Evolutionary conservation across 2,113 vertebrate species (phyloP), one percentile per base, ranked within the genome.

Genomic region (Pelodiscus sinensis): DNA sequence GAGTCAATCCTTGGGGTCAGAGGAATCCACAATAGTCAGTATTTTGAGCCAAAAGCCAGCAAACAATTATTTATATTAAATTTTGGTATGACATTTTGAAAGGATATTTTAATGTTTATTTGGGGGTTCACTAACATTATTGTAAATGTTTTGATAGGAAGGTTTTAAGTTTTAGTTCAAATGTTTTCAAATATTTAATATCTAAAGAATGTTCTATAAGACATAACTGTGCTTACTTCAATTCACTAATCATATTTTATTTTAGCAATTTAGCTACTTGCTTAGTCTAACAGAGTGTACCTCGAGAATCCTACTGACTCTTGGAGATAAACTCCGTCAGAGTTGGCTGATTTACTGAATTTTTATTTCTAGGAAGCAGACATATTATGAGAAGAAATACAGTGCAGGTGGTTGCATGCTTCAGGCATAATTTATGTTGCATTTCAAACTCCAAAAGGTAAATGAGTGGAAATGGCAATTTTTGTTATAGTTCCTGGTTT

Each of bases 271-370:
- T 98, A 98, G 98, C 98, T 86, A 95, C 94, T 96, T 93, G 96
- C 98, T 98, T 98, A 98, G 97, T 98, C 93, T 98, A 97, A 98
- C 98, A 98, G 91, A 97, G 95, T 97, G 96, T 97, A 97, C 96
- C 97, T 93, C 96, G 97, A 97, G 93, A 98, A 97, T 97, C 95
- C 94, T 96, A 97, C 96, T 98, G 98, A 98, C 97, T 98, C 97
- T 98, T 96, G 95, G 98, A 98, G 98, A 99, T 99, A 98, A 98
- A 97, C 97, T 98, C 97, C 98, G 98, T 98, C 98, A 98, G 98
- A 98, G 98, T 97, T 98, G 96, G 94, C 96, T 98, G 98, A 98
- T 98, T 98, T 98, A 98, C 98, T 98, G 98, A 98, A 98, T 98
- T 98, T 97, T 98, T 97, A 98, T 97, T 98, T 98, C 97, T 98